Conservation (phyloP, 2,888 invertebrate species). For the Torymus aiolomorphi region DNA sequence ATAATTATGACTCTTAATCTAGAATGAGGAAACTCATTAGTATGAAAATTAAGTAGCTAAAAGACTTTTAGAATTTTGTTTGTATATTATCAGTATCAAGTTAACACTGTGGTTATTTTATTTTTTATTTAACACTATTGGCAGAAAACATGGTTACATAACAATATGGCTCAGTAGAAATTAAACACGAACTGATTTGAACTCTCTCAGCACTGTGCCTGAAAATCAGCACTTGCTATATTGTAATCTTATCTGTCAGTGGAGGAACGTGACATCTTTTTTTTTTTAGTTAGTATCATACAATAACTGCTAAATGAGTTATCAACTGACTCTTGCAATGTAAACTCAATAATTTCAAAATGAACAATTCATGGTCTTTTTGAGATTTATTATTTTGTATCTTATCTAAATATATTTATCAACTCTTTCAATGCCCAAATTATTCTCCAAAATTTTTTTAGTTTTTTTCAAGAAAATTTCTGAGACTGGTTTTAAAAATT, state of each 20-base stretch:
- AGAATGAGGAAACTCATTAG: too few relatives aligned
- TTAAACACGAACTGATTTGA: background rate
- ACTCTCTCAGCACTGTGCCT: background rate
- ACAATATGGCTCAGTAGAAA: background rate
- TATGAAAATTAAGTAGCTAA: too few relatives aligned
- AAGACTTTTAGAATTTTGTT: too few relatives aligned
- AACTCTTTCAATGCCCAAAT: too few relatives aligned
- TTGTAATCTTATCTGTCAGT: constrained; percentile 37
- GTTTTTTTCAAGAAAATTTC: too few relatives aligned
- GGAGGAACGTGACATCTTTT: constrained; percentile 18
- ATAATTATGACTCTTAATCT: too few relatives aligned
- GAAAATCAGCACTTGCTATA: constrained; percentile 27
- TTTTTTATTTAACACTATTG: background rate
- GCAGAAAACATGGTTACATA: background rate
- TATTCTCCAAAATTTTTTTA: too few relatives aligned
- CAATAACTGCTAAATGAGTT: background rate
- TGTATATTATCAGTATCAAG: too few relatives aligned
- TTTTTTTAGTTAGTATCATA: constrained; percentile 16
- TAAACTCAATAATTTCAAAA: constrained; percentile 16
- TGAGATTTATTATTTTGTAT: too few relatives aligned
- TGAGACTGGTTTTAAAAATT: too few relatives aligned
- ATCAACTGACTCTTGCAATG: background rate
- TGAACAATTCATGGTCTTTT: background rate
- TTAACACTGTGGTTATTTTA: too few relatives aligned
- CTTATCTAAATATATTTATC: too few relatives aligned